Base-by-base conservation (phyloP, 2,888 invertebrate genomes). In the Smittia sp. region DNA sequence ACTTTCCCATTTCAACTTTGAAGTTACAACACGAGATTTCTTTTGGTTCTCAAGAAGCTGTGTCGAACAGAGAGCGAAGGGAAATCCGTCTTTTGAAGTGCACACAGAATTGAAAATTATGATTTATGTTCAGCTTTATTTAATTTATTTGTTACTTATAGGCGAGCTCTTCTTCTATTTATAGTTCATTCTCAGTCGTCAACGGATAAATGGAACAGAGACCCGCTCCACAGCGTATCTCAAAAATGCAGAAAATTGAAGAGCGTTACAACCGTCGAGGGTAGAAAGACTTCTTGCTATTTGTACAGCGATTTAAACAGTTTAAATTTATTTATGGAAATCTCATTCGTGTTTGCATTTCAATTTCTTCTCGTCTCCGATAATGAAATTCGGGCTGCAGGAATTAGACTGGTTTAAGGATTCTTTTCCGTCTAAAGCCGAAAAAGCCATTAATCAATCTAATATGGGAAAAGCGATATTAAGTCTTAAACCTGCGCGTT, bases 241-340 rank as follows among this genome's bases (percentile, higher is more conserved):
- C 20, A 6, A 25, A 27, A 63, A 27, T 63, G 63, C 63, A 63
- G 63, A 63, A 63, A 6, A 20, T 27, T 27, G 58, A 58, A 58
- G 22, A 58, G 4, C 20, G 6, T 58, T 58, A 58, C 58, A 32
- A 9, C 52, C 2, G n/a, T 58, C 22, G 58, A 22, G 22, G 27
- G 63, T n/a, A 63, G 25, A 27, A 20, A 1, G 63, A 27, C 63
- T 27, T n/a, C n/a, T 58, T 58, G 4, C 58, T 58, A 58, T 63
- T 63, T 63, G 22, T 27, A 63, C 63, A 63, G 63, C 63, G 63
- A 63, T 63, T 63, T 63, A 63, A 63, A 63, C 46, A 63, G 63
- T 63, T 63, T n/a, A n/a, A n/a, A n/a, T n/a, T n/a, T 63, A 63
- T 63, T 63, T 63, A 63, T 63, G 63, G 63, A 63, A 63, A 63